These are phyloP conservation scores for Cheilosia pagana DNA, from an alignment of 2,888 invertebrate genomes.

Conservation along the genomic window DNA sequence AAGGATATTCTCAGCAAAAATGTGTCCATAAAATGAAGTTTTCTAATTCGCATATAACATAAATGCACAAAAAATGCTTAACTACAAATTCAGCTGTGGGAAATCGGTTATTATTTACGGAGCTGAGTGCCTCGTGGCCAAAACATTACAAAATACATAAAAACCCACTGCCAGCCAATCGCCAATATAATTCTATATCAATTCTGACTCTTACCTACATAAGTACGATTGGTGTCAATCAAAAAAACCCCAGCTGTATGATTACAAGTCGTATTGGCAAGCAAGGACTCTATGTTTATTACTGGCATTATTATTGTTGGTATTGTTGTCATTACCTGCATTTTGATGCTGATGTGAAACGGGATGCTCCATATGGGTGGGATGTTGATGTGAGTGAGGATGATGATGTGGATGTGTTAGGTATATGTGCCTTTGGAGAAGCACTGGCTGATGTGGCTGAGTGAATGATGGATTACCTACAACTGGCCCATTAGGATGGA, in stretches of 20 bases:
- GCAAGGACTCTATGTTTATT: conserved; percentile 49
- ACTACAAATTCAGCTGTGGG: no score
- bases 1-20: no score
- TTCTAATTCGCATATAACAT: no score
- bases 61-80: no score
- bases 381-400: conserved; percentile 64
- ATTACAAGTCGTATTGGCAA: conserved; percentile 64
- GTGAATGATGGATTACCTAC: conserved; percentile 54
- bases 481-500: conserved; percentile 36
- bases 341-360: conserved; percentile 68
- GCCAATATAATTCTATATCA: not conserved
- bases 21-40: no score
- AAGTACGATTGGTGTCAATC: conserved; percentile 13
- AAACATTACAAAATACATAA: not conserved
- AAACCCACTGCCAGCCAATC: not conserved
- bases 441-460: conserved; percentile 69
- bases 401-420: conserved; percentile 69
- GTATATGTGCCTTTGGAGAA: conserved; percentile 63
- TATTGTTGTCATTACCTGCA: conserved; percentile 62
- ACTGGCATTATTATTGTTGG: conserved; percentile 61
- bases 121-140: no score
- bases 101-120: no score
- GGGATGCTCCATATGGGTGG: conserved; percentile 67
- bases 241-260: not conserved
- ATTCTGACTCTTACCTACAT: conserved; percentile 2